Base-by-base conservation (phyloP, 2,888 invertebrate species). In the Melanchra persicariae region DNA sequence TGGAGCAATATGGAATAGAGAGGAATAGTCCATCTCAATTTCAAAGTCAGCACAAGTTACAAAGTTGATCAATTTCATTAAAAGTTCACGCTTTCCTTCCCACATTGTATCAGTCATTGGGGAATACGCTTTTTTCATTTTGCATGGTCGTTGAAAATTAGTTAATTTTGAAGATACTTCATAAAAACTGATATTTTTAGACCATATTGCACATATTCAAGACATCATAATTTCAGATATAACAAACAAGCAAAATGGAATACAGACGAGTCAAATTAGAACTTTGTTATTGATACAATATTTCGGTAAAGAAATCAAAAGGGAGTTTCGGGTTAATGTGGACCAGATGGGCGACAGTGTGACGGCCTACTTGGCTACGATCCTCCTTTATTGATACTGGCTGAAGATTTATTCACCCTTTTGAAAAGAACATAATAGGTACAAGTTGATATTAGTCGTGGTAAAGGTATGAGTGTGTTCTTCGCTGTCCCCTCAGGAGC, bases 51-150 rank as follows among this genome's bases (percentile, higher is more conserved):
- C 15, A 59, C 17, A 65, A 71, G 62, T 73, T 74, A 67, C 73
- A 61, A 82, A 81, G 65, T 74, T 79, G 75, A 74, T 83, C 66
- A 77, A 74, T 81, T 84, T 83, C 60, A 77, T 81, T 74, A 75
- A 63, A 67, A 79, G 68, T 81, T 74, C 57, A 65, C 45, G 24
- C 34, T 76, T 72, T 67, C 24, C 60, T 71, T 47, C 7, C 10
- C 40, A 61, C 59, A 58, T 61, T 61, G 54, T 69, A 65, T 47
- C 22, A 74, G 26, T 43, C 77, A 24, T 52, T 55, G 26, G 54
- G 47, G 70, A 55, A 63, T 70, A 62, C 24, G 15, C 17, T 55
- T 51, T 75, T 34, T 34, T 59, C 40, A 47, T 66, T 70, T 49
- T 26, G 55, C n/a, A 12, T 55, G 49, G 24, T 61, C 17, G 43